phyloP scores from a whole-genome alignment of 1,140 invertebrate genomes.

The Lordiphosa clarofinis region DNA sequence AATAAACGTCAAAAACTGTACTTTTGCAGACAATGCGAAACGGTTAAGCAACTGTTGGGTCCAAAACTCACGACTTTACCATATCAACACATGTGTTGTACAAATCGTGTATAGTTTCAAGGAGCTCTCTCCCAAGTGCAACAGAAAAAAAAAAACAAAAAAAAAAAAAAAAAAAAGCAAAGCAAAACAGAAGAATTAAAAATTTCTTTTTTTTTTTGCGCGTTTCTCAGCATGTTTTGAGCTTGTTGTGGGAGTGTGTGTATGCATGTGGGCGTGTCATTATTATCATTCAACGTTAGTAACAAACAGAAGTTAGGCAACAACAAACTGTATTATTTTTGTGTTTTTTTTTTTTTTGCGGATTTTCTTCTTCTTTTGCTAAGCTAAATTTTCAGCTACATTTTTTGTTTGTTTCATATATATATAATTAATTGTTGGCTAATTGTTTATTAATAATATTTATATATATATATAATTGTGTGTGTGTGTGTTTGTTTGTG shows the following conservation, averaged over 20 bases:
- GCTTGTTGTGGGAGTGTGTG: constrained; percentile 13
- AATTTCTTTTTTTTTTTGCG: constrained; percentile 33
- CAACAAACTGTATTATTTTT: constrained; percentile 20
- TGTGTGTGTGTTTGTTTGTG: constrained; percentile 1
- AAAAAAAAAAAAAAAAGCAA: no score
- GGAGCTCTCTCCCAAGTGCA: no score
- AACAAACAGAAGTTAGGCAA: no score
- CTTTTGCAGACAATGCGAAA: no score
- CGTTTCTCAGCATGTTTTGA: constrained; percentile 17
- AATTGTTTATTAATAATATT: constrained; percentile 25
- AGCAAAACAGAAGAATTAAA: neutral
- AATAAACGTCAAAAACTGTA: no score
- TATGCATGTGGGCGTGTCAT: constrained; percentile 27
- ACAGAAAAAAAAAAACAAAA: neutral
- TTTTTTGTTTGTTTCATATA: neutral
- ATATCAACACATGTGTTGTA: no score
- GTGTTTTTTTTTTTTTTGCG: constrained; percentile 1
- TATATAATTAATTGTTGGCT: constrained; percentile 41
- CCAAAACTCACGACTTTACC: no score
- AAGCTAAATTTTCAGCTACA: constrained; percentile 40
- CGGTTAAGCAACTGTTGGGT: no score
- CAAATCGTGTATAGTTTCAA: no score
- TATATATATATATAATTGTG: constrained; percentile 10
- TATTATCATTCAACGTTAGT: constrained; percentile 30
- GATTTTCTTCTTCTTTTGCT: constrained; percentile 17